Base-by-base conservation (phyloP, 2,797 vertebrate genomes). In the Lutjanus campechanus region DNA sequence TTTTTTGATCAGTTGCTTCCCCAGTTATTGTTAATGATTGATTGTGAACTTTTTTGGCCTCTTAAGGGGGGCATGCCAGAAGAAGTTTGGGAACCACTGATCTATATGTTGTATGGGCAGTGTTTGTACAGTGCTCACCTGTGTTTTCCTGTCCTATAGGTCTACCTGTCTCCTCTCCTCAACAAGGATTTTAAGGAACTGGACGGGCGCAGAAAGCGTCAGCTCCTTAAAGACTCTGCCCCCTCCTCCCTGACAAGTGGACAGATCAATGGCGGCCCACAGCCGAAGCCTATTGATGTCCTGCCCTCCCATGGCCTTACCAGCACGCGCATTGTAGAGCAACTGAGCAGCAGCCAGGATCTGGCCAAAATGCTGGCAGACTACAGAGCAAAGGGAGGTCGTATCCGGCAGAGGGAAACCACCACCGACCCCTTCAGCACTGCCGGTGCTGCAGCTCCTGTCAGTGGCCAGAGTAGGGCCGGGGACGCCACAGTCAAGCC, bases 301-400 rank as follows among this genome's bases (percentile, higher is more conserved):
- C 91, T 98, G 66, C 98, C 98, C 49, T 97, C 95, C 1, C 98
- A 99, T 4, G 92, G 95, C 55, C 81, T 99, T 2, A 96, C 97
- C 81, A 97, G 95, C 85, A 96, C 97, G 1, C 96, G 96, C 83
- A 98, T 99, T 29, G 93, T 97, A 0, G 96, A 97, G 69, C 97
- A 97, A 66, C 88, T 99, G 41, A 92, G 84, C 75, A 89, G 91
- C 71, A 97, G 96, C 92, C 96, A 95, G 81, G 95, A 95, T 46
- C 92, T 99, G 85, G 96, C 97, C 50, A 95, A 95, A 81, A 97
- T 99, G 96, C 86, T 99, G 84, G 98, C 98, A 0, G 98, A 99
- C 91, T 99, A 97, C 90, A 93, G 98, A 61, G 98, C 98, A 5
- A 95, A 96, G 73, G 98, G 98, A 44, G 98, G 98, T 4, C 96